Evolutionary conservation across 2,113 vertebrate genomes (phyloP).

Genomic region (Scatophagus argus): DNA sequence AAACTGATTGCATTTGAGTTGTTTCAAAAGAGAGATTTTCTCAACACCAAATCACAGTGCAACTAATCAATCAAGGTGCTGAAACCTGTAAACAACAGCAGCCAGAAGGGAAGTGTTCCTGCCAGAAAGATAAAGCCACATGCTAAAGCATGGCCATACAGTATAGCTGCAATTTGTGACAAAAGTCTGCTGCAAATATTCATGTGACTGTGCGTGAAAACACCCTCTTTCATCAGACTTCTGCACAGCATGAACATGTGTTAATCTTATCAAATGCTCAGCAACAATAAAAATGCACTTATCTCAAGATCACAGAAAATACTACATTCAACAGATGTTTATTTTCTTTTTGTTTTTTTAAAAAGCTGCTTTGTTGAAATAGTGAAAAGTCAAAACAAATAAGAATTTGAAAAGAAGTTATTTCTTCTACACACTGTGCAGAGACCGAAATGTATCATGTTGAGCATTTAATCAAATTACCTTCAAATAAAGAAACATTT

Average conservation of each 20-base stretch:
- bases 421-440: neutral
- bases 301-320: conserved; percentile 9
- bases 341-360: too few species aligned
- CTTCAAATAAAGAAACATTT: conserved; percentile 17
- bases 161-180: conserved; percentile 29
- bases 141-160: conserved; percentile 13
- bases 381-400: conserved; percentile 1
- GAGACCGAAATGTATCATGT: neutral
- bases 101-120: neutral
- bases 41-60: conserved; percentile 25
- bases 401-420: neutral
- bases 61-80: conserved; percentile 40
- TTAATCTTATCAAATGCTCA: conserved; percentile 10
- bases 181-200: conserved; percentile 54
- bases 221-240: conserved; percentile 17
- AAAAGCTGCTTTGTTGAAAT: neutral
- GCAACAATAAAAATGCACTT: neutral
- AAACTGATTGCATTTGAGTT: conserved; percentile 29
- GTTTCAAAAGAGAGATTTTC: conserved; percentile 5
- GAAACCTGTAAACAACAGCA: conserved; percentile 37
- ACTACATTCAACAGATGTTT: conserved; percentile 23
- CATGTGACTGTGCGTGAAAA: conserved; percentile 36
- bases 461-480: neutral
- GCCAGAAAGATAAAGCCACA: conserved; percentile 6
- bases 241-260: neutral